Evolutionary conservation across 2,113 vertebrate genomes (phyloP).

Genomic region (Coreoperca whiteheadi): DNA sequence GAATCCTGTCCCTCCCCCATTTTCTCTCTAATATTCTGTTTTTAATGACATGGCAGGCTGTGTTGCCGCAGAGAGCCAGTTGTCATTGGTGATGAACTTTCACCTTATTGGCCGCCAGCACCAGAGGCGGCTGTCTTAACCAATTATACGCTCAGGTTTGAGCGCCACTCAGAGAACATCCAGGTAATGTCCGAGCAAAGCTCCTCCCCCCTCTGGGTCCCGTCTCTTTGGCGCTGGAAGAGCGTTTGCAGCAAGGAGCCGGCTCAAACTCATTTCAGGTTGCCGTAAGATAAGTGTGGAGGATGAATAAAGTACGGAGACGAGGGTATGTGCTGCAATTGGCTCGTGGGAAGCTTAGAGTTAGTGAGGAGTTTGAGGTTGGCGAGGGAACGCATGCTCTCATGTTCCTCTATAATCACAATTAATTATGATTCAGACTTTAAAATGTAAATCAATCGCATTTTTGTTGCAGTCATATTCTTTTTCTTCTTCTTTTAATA

Average conservation of each 20-base stretch:
- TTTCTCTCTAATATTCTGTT: slow-evolving; percentile 65
- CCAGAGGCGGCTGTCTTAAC: slow-evolving; percentile 83
- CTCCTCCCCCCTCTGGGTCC: slow-evolving; percentile 68
- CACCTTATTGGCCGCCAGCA: slow-evolving; percentile 79
- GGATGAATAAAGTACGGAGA: slow-evolving; percentile 58
- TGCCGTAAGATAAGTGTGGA: slow-evolving; percentile 70
- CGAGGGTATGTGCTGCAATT: slow-evolving; percentile 62
- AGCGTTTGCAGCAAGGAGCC: slow-evolving; percentile 48
- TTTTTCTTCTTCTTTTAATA: slow-evolving; percentile 5
- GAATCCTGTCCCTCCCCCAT: slow-evolving; percentile 33
- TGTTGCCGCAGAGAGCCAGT: slow-evolving; percentile 70
- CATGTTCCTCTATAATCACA: slow-evolving; percentile 44
- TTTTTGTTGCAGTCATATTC: slow-evolving; percentile 11
- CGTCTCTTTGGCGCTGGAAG: slow-evolving; percentile 41
- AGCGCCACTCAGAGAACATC: slow-evolving; percentile 78
- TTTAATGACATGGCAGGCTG: slow-evolving; percentile 73
- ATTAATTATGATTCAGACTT: slow-evolving; percentile 53
- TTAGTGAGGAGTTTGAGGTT: slow-evolving; percentile 48
- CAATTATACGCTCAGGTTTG: slow-evolving; percentile 83
- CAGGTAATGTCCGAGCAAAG: slow-evolving; percentile 81
- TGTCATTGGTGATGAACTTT: slow-evolving; percentile 82
- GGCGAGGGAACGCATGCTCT: slow-evolving; percentile 18
- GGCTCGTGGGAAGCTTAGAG: slow-evolving; percentile 59
- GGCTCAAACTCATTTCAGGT: slow-evolving; percentile 76
- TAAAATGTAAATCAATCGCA: slow-evolving; percentile 50